These are phyloP conservation scores for Euschistus heros DNA, from an alignment of 1,140 invertebrate genomes.

Conservation along the genomic window DNA sequence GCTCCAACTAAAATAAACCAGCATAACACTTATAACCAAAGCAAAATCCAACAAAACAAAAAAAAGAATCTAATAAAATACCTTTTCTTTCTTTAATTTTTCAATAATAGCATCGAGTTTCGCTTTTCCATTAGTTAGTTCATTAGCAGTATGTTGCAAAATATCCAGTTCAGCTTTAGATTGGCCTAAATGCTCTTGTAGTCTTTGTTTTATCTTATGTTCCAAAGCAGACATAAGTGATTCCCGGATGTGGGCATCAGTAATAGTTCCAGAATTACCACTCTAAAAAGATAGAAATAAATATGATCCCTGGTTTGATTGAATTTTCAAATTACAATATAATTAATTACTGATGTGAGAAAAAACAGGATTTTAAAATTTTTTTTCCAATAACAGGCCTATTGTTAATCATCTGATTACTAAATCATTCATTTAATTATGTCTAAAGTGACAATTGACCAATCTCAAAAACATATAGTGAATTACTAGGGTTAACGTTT, in stretches of 20 bases:
- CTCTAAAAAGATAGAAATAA: neutral
- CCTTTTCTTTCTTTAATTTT: slow-evolving; percentile 72
- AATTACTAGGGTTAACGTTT: too few relatives aligned
- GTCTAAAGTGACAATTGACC: too few relatives aligned
- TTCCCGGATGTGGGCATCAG: slow-evolving; percentile 87
- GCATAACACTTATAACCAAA: slow-evolving; percentile 1
- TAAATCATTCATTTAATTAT: too few relatives aligned
- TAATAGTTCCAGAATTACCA: slow-evolving; percentile 61
- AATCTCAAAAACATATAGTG: too few relatives aligned
- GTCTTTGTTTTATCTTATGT: slow-evolving; percentile 76
- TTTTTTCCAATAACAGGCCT: neutral
- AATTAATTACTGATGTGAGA: too few relatives aligned
- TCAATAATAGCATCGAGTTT: slow-evolving; percentile 73
- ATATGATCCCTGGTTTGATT: neutral
- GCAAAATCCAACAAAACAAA: slow-evolving; percentile 4
- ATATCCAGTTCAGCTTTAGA: slow-evolving; percentile 86
- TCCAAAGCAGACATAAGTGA: slow-evolving; percentile 90
- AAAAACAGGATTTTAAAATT: too few relatives aligned
- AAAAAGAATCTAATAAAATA: slow-evolving; percentile 31
- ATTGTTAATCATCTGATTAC: too few relatives aligned
- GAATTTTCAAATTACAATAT: neutral
- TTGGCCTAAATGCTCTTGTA: slow-evolving; percentile 82
- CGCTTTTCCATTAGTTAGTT: slow-evolving; percentile 73
- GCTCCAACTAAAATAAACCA: slow-evolving; percentile 43
- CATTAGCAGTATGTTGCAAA: slow-evolving; percentile 74